These are phyloP conservation scores for Eristalis arbustorum DNA, from an alignment of 2,888 invertebrate species.

Conservation along the genomic window DNA sequence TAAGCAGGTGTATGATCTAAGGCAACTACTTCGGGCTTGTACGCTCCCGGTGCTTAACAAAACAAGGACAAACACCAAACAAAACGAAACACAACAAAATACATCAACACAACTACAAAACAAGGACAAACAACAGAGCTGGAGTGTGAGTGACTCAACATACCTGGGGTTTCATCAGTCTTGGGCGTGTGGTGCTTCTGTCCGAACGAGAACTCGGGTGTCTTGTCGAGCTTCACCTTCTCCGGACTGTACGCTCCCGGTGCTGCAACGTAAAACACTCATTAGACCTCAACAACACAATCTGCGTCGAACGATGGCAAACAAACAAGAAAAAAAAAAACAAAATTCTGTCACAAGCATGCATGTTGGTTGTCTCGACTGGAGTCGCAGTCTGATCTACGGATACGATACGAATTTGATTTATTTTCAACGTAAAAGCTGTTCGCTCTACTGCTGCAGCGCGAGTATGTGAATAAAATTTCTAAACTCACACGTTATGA, in stretches of 20 bases:
- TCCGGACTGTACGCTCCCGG: conserved; percentile 81
- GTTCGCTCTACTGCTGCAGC: conserved; percentile 11
- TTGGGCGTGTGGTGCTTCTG: conserved; percentile 81
- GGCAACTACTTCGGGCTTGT: conserved; percentile 82
- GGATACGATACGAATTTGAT: conserved; percentile 4
- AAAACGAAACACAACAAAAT: conserved; percentile 40
- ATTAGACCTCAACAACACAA: not conserved
- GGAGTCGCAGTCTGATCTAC: conserved; percentile 22
- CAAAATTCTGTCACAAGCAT: conserved; percentile 43
- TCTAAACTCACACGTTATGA: conserved; percentile 69
- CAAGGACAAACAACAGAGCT: conserved; percentile 14
- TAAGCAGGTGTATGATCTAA: conserved; percentile 82
- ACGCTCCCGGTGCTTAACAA: conserved; percentile 80
- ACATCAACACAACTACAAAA: conserved; percentile 22
- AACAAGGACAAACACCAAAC: conserved; percentile 28
- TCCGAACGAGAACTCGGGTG: conserved; percentile 77
- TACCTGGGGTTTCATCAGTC: conserved; percentile 77
- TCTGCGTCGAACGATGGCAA: not conserved
- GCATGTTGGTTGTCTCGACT: conserved; percentile 42
- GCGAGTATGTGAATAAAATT: conserved; percentile 43
- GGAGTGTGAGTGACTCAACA: conserved; percentile 47
- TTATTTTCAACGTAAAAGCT: conserved; percentile 25
- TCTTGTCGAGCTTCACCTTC: conserved; percentile 81
- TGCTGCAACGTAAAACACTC: conserved; percentile 73
- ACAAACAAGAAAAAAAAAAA: conserved; percentile 17